phyloP scores from a whole-genome alignment of 2,113 vertebrate species.

The Megalops atlanticus region DNA sequence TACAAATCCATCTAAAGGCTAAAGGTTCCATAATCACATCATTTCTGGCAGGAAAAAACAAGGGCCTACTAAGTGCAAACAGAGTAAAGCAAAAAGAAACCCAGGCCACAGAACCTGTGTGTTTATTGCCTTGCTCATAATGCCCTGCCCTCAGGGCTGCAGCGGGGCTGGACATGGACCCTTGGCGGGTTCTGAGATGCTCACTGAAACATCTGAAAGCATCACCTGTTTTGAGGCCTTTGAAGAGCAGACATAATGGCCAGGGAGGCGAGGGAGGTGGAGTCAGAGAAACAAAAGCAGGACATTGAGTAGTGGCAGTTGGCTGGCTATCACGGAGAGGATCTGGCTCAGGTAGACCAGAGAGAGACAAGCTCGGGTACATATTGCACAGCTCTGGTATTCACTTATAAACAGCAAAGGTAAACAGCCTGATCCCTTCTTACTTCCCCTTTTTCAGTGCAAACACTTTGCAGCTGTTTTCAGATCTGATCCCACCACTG shows the following conservation, averaged over 20 bases:
- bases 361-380: neutral
- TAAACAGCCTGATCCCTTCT: constrained; percentile 15
- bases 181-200: too few species aligned
- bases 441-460: neutral
- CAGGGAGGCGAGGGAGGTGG: constrained; percentile 22
- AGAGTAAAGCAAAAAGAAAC: neutral
- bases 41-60: too few species aligned
- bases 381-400: constrained; percentile 3
- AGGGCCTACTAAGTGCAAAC: neutral
- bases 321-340: neutral
- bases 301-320: too few species aligned
- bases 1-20: too few species aligned
- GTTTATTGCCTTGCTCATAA: neutral
- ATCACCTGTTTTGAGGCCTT: constrained; percentile 39
- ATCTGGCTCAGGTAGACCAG: neutral
- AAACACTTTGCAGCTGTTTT: neutral
- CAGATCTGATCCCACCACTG: neutral
- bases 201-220: too few species aligned
- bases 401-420: neutral
- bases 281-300: neutral
- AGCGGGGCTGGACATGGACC: too few species aligned
- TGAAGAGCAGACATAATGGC: constrained; percentile 23
- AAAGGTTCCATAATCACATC: too few species aligned
- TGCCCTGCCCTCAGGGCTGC: neutral
- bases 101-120: neutral